Conservation (phyloP, 2,888 invertebrate species). For the Omphaloscelis lunosa region DNA sequence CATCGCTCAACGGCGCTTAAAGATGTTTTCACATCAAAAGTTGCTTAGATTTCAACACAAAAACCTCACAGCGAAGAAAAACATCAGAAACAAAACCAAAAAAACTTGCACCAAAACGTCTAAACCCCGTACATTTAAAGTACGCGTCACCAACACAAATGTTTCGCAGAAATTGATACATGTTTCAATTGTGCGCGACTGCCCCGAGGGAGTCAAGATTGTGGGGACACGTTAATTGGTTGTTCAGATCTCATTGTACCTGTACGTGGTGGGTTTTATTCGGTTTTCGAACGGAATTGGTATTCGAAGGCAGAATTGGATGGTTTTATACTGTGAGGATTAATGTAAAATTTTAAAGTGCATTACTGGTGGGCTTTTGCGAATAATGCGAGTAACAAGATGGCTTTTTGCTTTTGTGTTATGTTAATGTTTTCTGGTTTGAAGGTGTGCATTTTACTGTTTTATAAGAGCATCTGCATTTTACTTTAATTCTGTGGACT, state of each 20-base stretch:
- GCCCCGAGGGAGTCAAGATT: slow-evolving; percentile 60
- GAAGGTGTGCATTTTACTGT: not conserved
- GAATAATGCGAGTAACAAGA: not conserved
- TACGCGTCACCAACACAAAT: slow-evolving; percentile 49
- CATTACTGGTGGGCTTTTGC: slow-evolving; percentile 6
- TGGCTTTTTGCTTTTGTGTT: not conserved
- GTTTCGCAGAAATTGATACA: slow-evolving; percentile 58
- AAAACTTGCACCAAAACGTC: not conserved
- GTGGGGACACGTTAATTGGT: slow-evolving; percentile 64
- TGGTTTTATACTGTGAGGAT: slow-evolving; percentile 36
- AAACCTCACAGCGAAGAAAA: not conserved
- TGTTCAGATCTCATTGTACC: slow-evolving; percentile 59
- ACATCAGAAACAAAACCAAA: not conserved
- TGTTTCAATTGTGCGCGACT: slow-evolving; percentile 54
- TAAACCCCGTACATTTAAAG: slow-evolving; percentile 1
- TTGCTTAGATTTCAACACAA: not conserved
- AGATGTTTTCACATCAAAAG: not conserved
- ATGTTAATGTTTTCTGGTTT: not conserved
- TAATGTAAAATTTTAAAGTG: slow-evolving; percentile 17
- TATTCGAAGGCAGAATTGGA: slow-evolving; percentile 36
- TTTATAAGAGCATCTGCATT: not conserved
- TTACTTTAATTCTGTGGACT: not conserved
- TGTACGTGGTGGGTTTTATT: slow-evolving; percentile 52
- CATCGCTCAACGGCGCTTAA: not conserved
- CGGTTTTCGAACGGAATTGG: slow-evolving; percentile 38